Evolutionary conservation across 2,113 vertebrate species (phyloP), one percentile per base, ranked within the genome.

Genomic region (Leucosticte australis): DNA sequence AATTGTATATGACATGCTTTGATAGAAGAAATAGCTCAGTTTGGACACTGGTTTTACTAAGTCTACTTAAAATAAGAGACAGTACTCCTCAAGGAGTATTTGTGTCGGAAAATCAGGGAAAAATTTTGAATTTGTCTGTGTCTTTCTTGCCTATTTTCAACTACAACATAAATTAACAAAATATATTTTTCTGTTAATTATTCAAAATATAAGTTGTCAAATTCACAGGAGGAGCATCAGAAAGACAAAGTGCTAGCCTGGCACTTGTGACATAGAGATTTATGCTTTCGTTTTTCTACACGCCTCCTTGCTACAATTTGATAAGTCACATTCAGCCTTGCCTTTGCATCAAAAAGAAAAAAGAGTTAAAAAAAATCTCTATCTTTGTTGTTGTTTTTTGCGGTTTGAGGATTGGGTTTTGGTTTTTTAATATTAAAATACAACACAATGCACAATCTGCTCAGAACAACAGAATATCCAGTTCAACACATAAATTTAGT

Each of bases 331-430:
- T 30, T 52, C 41, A 57, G 10, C 49, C 14, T 44, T 91, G 33
- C 9, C 3, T 35, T 70, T 57, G 19, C 23, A 47, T 44, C 12
- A 78, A 56, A 88, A 90, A 56, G 6, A 42, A 21, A 23, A 84
- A 78, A 41, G 2, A 53, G 31, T 42, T 7, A 83, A 71, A 2
- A 2, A 68, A 30, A 2, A 1, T 53, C 16, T 9, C 13, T 35
- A 14, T n/a, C 19, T 83, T 87, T 57, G 28, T 9, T 57, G 26
- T 28, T 59, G 18, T 28, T 21, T 47, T 9, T 42, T 27, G 6
- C 2, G 1, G 15, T 18, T 67, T 15, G 16, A 16, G 8, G 16
- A 6, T 35, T 55, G 27, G 8, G 2, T 11, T 27, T 11, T 22
- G 16, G 1, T 22, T 62, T 63, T 63, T 70, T 30, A 8, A 65